Evolutionary conservation across 2,888 invertebrate species (phyloP).

Genomic region (Siphonodentalium dalli): DNA sequence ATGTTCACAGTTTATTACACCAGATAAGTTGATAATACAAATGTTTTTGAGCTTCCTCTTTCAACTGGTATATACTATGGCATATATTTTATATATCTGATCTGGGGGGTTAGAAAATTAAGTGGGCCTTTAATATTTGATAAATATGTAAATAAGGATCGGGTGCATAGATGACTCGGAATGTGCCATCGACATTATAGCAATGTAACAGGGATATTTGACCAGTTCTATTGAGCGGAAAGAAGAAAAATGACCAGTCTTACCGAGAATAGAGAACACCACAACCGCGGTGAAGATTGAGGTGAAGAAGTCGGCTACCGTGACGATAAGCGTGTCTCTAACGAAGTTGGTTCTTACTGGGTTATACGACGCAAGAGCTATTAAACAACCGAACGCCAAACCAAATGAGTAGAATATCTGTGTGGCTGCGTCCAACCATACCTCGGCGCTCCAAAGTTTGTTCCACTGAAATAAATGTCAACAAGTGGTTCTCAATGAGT

Average conservation of each 20-base stretch:
- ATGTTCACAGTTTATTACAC: too few relatives aligned
- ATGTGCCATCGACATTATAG: too few relatives aligned
- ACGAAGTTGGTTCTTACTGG: constrained; percentile 94
- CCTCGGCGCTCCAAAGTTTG: constrained; percentile 83
- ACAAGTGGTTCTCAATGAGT: background rate
- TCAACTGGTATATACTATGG: too few relatives aligned
- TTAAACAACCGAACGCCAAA: constrained; percentile 90
- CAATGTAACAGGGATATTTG: too few relatives aligned
- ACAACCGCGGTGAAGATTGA: constrained; percentile 96
- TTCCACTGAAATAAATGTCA: constrained; percentile 72
- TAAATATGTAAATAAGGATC: too few relatives aligned
- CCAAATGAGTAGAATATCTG: constrained; percentile 97
- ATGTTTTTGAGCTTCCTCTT: too few relatives aligned
- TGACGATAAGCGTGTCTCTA: constrained; percentile 87
- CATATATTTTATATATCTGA: too few relatives aligned
- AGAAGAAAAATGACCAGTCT: background rate
- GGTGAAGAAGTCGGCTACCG: constrained; percentile 89
- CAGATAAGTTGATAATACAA: too few relatives aligned
- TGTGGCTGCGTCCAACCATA: constrained; percentile 95
- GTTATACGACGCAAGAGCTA: constrained; percentile 95
- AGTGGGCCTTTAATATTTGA: too few relatives aligned
- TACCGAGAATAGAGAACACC: constrained; percentile 90
- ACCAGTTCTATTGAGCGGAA: too few relatives aligned
- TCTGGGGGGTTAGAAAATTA: too few relatives aligned
- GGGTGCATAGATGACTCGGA: too few relatives aligned